phyloP scores from a whole-genome alignment of 2,113 vertebrate species.

The Panthera tigris region DNA sequence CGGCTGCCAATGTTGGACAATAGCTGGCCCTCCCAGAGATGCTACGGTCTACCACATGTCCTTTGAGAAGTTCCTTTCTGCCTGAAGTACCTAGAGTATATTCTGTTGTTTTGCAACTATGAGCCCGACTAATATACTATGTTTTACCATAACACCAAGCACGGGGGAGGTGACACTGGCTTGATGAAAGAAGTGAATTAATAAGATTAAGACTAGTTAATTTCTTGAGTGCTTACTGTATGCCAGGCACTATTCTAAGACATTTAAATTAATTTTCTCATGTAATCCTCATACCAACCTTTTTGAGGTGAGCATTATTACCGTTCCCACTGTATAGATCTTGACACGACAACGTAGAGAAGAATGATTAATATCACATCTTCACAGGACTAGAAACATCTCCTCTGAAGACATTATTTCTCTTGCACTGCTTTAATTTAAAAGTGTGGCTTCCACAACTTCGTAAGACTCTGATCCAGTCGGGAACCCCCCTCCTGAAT shows the following conservation, averaged over 20 bases:
- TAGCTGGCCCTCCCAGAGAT: background rate
- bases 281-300: background rate
- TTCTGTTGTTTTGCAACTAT: background rate
- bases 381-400: background rate
- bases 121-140: background rate
- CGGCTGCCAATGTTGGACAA: background rate
- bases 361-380: background rate
- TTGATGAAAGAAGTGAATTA: background rate
- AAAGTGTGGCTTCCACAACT: conserved; percentile 55
- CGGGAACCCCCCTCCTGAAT: background rate
- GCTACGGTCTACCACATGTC: background rate
- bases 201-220: background rate
- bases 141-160: background rate
- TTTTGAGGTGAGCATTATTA: conserved; percentile 1
- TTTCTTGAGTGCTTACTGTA: background rate
- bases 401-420: conserved; percentile 47
- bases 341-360: background rate
- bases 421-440: conserved; percentile 69
- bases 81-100: background rate
- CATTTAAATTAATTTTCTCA: background rate
- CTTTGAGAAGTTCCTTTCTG: background rate
- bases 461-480: conserved; percentile 38
- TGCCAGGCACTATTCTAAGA: background rate
- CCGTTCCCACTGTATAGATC: background rate
- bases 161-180: background rate